Evolutionary conservation across 2,888 invertebrate genomes (phyloP).

Genomic region (Cancer borealis): DNA sequence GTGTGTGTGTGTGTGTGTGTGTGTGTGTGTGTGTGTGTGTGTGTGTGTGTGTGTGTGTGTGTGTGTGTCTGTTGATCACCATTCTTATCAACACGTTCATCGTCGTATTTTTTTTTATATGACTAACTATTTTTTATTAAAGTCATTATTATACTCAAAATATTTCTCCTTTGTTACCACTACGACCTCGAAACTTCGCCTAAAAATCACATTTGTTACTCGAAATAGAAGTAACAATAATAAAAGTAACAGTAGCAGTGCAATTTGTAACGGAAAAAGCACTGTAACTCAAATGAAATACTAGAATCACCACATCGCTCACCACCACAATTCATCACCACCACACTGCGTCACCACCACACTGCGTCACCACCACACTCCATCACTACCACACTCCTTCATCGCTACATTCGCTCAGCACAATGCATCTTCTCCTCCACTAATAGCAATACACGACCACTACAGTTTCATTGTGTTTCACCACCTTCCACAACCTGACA

Average conservation of each 20-base stretch:
- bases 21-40: constrained; percentile 20
- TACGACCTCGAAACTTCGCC: too few relatives aligned
- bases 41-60: constrained; percentile 7
- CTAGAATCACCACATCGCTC: neutral
- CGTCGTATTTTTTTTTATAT: too few relatives aligned
- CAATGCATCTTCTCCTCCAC: neutral
- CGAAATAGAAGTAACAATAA: neutral
- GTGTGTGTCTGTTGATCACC: too few relatives aligned
- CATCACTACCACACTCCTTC: neutral
- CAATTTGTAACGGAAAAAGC: neutral
- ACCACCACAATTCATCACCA: neutral
- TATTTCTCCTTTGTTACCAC: too few relatives aligned
- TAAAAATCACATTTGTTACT: too few relatives aligned
- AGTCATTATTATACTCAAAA: too few relatives aligned
- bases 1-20: neutral
- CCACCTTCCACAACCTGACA: neutral
- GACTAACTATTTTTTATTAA: too few relatives aligned
- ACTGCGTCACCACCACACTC: neutral
- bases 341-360: neutral
- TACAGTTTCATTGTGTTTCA: neutral
- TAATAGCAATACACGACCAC: neutral
- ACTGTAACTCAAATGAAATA: neutral
- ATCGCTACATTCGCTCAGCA: neutral
- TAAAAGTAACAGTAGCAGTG: neutral
- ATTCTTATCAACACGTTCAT: too few relatives aligned